These are phyloP conservation scores for Heliconius hewitsoni DNA, from an alignment of 1,140 invertebrate genomes.

Conservation along the genomic window DNA sequence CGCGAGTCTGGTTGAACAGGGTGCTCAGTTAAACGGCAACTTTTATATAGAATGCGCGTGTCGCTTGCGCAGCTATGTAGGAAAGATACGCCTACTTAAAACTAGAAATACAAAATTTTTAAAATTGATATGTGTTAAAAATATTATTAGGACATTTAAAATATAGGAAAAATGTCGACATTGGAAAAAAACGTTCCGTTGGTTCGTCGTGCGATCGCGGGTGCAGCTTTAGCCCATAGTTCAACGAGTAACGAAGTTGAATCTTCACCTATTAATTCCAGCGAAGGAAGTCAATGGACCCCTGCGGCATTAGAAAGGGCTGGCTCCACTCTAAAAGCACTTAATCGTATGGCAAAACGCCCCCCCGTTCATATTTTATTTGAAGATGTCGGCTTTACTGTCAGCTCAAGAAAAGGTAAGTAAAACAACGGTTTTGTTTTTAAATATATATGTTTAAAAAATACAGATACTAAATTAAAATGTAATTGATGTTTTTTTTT, in stretches of 20 bases:
- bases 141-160: slow-evolving; percentile 22
- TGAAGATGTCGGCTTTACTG: slow-evolving; percentile 83
- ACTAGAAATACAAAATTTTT: neutral
- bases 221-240: slow-evolving; percentile 56
- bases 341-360: slow-evolving; percentile 78
- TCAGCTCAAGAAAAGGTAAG: slow-evolving; percentile 76
- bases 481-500: neutral
- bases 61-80: slow-evolving; percentile 38
- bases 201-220: slow-evolving; percentile 64
- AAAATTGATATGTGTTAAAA: slow-evolving; percentile 26
- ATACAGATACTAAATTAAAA: neutral
- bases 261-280: slow-evolving; percentile 47
- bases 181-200: slow-evolving; percentile 50
- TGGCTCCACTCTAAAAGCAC: slow-evolving; percentile 72
- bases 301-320: slow-evolving; percentile 74
- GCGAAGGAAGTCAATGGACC: slow-evolving; percentile 66
- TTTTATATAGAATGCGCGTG: slow-evolving; percentile 42
- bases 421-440: slow-evolving; percentile 5
- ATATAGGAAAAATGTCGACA: slow-evolving; percentile 52
- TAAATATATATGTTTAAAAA: neutral
- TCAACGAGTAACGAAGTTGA: slow-evolving; percentile 42
- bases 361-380: slow-evolving; percentile 85
- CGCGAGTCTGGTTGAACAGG: neutral
- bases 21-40: slow-evolving; percentile 33
- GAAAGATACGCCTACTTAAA: neutral